Percentiles rank a stretch among this genome's conserved stretches.
These are phyloP conservation scores for Cosmorhoe ocellata DNA, from an alignment of 2,888 invertebrate genomes.

Conservation along the genomic window DNA sequence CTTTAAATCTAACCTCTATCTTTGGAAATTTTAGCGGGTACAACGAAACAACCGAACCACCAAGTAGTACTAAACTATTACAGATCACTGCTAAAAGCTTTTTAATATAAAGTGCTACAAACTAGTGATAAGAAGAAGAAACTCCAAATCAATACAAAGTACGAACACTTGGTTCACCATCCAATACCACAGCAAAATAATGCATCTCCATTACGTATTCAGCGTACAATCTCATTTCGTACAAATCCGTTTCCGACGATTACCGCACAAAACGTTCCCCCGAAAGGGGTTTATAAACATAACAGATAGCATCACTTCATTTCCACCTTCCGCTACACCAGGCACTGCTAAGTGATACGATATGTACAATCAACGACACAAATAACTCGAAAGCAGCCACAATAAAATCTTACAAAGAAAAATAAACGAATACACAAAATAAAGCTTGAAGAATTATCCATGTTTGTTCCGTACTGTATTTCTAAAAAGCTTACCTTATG, in stretches of 20 bases:
- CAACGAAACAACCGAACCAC: too few relatives aligned
- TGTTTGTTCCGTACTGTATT: too few relatives aligned
- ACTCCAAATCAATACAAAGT: too few relatives aligned
- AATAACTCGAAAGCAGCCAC: not conserved
- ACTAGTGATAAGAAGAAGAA: too few relatives aligned
- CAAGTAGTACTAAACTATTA: too few relatives aligned
- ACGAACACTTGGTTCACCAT: slow-evolving; percentile 15
- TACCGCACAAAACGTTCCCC: slow-evolving; percentile 14
- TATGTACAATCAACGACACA: not conserved
- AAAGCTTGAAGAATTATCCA: too few relatives aligned
- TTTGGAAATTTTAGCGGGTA: too few relatives aligned
- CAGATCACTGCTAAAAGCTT: too few relatives aligned
- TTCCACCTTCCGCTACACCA: slow-evolving; percentile 39
- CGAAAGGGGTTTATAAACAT: slow-evolving; percentile 42
- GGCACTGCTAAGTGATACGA: not conserved
- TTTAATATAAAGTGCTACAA: too few relatives aligned
- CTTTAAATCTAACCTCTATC: too few relatives aligned
- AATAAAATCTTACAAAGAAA: too few relatives aligned
- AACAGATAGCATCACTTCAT: slow-evolving; percentile 55
- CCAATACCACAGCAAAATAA: slow-evolving; percentile 50
- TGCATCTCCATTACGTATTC: slow-evolving; percentile 70
- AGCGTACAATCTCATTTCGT: slow-evolving; percentile 62
- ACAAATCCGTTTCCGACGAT: slow-evolving; percentile 15
- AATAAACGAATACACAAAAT: too few relatives aligned
- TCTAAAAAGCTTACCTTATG: not conserved